Conservation (phyloP, 2,888 invertebrate genomes). For the Drosophila prolongata region DNA sequence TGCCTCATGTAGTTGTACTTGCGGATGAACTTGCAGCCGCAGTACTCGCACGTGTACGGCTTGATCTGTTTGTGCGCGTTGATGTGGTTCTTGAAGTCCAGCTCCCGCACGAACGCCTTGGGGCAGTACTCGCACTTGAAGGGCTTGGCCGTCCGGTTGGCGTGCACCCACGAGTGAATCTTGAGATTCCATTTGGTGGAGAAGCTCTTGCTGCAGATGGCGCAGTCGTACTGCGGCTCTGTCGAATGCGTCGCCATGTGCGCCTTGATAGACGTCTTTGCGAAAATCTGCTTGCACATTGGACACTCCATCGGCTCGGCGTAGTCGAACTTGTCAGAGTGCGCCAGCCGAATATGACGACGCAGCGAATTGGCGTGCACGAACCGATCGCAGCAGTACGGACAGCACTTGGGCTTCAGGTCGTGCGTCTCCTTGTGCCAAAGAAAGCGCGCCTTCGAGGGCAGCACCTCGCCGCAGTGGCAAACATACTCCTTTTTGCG, state of each 20-base stretch:
- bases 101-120: slow-evolving; percentile 92
- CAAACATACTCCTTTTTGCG: slow-evolving; percentile 91
- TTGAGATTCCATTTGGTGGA: slow-evolving; percentile 96
- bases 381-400: slow-evolving; percentile 94
- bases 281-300: slow-evolving; percentile 88
- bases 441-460: slow-evolving; percentile 92
- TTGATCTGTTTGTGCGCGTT: slow-evolving; percentile 93
- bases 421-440: slow-evolving; percentile 96
- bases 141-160: slow-evolving; percentile 92
- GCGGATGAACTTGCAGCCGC: slow-evolving; percentile 94
- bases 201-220: slow-evolving; percentile 93
- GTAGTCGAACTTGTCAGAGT: slow-evolving; percentile 90
- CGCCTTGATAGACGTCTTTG: slow-evolving; percentile 91
- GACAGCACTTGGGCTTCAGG: slow-evolving; percentile 92
- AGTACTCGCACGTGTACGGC: slow-evolving; percentile 94
- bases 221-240: slow-evolving; percentile 92
- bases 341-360: slow-evolving; percentile 92
- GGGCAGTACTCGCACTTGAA: slow-evolving; percentile 93
- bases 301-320: slow-evolving; percentile 89
- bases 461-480: slow-evolving; percentile 92
- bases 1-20: slow-evolving; percentile 95
- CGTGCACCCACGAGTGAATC: slow-evolving; percentile 95
- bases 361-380: slow-evolving; percentile 93
- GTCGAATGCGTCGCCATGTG: slow-evolving; percentile 91
- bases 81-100: slow-evolving; percentile 93